Evolutionary conservation across 1,140 invertebrate species (phyloP).

Genomic region (Diachasma alloeum): DNA sequence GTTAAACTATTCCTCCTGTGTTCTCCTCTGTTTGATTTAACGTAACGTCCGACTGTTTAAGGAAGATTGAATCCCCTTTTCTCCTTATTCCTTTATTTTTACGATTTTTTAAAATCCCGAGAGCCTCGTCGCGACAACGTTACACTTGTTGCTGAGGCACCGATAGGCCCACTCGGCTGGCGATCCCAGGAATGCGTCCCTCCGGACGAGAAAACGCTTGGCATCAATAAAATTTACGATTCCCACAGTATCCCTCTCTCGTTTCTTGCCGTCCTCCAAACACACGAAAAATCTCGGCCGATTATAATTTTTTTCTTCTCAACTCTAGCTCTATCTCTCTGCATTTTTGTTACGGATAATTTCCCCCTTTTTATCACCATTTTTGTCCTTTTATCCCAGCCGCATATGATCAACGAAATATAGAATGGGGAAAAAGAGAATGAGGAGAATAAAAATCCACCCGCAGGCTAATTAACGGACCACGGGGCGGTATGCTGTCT

Average conservation of each 20-base stretch:
- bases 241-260: slow-evolving; percentile 6
- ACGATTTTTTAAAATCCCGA: not conserved
- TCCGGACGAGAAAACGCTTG: slow-evolving; percentile 11
- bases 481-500: slow-evolving; percentile 4
- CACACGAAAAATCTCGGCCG: not conserved
- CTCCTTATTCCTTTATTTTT: not conserved
- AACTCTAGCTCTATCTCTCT: not conserved
- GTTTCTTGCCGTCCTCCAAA: not conserved
- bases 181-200: slow-evolving; percentile 19
- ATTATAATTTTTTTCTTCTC: not conserved
- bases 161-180: not conserved
- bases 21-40: not conserved
- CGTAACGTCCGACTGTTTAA: not conserved
- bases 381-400: not conserved
- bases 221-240: slow-evolving; percentile 29
- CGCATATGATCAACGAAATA: not conserved
- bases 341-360: not conserved
- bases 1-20: not conserved
- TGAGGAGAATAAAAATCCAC: not conserved
- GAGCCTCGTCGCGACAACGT: slow-evolving; percentile 14
- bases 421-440: not conserved
- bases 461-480: slow-evolving; percentile 9
- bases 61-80: not conserved
- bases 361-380: not conserved
- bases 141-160: slow-evolving; percentile 25